Evolutionary conservation across 2,797 vertebrate species (phyloP), one percentile per base, ranked within the genome.

Genomic region (Odontamblyopus lacepedii): DNA sequence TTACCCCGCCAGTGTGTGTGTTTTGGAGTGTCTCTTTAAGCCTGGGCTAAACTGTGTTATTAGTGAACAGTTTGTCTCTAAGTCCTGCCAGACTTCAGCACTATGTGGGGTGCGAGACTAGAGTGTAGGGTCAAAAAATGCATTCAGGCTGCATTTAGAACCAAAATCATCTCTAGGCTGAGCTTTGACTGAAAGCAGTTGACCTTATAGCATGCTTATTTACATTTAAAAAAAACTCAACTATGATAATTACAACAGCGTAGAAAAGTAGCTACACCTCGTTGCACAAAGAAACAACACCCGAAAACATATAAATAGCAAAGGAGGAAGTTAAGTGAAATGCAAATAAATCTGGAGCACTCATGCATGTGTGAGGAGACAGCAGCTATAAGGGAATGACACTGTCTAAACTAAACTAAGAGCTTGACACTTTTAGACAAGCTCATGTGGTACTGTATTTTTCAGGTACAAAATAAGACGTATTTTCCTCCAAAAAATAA

Each of bases 61-160:
- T 86, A 85, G 74, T 55, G 67, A 85, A 82, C 84, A 77, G 79
- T 83, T 81, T 88, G 85, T 74, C 79, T 73, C 79, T 71, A 27
- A 71, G 73, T 74, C 76, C 78, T 87, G 83, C 83, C 86, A 85
- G 76, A 76, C 72, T 62, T 41, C 66, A 48, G 63, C 69, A 78
- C 71, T 71, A 67, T 69, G 76, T 70, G 44, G 1, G 44, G 44
- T 48, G 44, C 4, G 13, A 48, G 13, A 48, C 44, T 48, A 15
- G 15, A 48, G 44, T 48, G 53, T 9, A 9, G n/a, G 55, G 55
- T 26, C 23, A 27, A 27, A 57, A 11, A 48, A 57, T 26, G 23
- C 11, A 5, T 57, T 57, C 11, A 12, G 12, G 13, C 23, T 12
- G 4, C 55, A 57, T 57, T 57, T 26, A 57, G 13, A 26, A 57